A percentile compares a stretch with the other conserved stretches of the same genome.
Evolutionary conservation across 2,797 vertebrate species (phyloP).

Genomic region (Cirrhinus mrigala): DNA sequence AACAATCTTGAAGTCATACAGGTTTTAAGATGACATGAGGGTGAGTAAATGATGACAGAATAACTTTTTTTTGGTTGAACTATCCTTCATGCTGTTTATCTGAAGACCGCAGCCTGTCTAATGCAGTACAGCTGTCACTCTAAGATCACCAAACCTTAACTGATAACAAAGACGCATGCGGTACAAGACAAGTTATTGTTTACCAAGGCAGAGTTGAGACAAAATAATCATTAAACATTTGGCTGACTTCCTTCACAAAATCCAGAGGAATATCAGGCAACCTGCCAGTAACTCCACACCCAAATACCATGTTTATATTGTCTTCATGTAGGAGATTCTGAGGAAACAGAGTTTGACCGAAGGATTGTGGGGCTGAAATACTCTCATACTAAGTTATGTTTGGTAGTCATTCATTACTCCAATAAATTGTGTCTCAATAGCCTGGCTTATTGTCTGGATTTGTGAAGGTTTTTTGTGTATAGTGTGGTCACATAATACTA

Average conservation of each 20-base stretch:
- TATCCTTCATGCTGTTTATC: conserved; percentile 4
- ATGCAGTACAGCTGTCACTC: background rate
- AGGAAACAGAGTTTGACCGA: background rate
- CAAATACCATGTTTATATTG: conserved; percentile 1
- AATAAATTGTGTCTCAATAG: background rate
- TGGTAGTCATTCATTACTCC: background rate
- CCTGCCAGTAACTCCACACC: background rate
- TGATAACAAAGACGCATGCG: background rate
- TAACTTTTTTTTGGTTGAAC: background rate
- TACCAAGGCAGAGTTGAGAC: background rate
- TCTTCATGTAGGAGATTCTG: conserved; percentile 1
- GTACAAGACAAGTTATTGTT: background rate
- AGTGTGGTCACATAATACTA: background rate
- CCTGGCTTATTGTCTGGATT: background rate
- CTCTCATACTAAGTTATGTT: background rate
- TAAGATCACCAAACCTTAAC: background rate
- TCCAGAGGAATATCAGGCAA: conserved; percentile 14
- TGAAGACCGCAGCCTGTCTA: background rate
- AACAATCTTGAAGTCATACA: background rate
- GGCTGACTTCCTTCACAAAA: background rate
- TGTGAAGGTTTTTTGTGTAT: background rate
- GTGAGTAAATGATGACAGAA: background rate
- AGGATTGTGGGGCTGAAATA: background rate
- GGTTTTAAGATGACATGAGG: background rate
- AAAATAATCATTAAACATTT: background rate